phyloP scores from a whole-genome alignment of 2,888 invertebrate genomes.

The Acleris sparsana region DNA sequence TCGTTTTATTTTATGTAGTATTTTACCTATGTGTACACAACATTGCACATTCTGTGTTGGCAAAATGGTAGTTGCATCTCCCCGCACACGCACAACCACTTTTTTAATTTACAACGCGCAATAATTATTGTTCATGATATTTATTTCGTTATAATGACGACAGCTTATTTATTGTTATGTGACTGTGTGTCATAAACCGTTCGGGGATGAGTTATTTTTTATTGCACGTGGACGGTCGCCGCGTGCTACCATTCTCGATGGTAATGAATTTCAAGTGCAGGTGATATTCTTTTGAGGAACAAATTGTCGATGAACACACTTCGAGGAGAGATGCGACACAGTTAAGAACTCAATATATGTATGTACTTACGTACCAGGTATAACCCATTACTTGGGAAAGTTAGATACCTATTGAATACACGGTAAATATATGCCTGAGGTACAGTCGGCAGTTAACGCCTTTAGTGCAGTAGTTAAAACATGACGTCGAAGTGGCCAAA shows the following conservation, averaged over 20 bases:
- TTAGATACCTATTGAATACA: too few relatives aligned
- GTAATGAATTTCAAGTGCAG: constrained; percentile 29
- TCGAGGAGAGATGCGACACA: too few relatives aligned
- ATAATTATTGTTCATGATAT: constrained; percentile 31
- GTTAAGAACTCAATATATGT: too few relatives aligned
- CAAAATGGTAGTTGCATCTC: background rate
- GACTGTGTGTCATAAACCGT: constrained; percentile 29
- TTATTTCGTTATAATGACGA: constrained; percentile 31
- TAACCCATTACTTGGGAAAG: too few relatives aligned
- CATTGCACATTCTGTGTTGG: background rate
- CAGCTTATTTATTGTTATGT: constrained; percentile 34
- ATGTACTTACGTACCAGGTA: too few relatives aligned
- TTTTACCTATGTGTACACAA: too few relatives aligned
- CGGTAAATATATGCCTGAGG: too few relatives aligned
- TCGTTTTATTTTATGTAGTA: too few relatives aligned
- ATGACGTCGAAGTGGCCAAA: too few relatives aligned
- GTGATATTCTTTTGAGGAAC: background rate
- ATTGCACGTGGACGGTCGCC: constrained; percentile 20
- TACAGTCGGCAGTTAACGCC: too few relatives aligned
- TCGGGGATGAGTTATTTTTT: constrained; percentile 35
- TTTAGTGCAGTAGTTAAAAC: too few relatives aligned
- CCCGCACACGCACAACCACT: background rate
- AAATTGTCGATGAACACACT: too few relatives aligned
- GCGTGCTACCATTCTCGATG: constrained; percentile 16
- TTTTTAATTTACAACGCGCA: constrained; percentile 23